Base-by-base conservation (phyloP, 2,113 vertebrate genomes). In the Neogale vison region DNA sequence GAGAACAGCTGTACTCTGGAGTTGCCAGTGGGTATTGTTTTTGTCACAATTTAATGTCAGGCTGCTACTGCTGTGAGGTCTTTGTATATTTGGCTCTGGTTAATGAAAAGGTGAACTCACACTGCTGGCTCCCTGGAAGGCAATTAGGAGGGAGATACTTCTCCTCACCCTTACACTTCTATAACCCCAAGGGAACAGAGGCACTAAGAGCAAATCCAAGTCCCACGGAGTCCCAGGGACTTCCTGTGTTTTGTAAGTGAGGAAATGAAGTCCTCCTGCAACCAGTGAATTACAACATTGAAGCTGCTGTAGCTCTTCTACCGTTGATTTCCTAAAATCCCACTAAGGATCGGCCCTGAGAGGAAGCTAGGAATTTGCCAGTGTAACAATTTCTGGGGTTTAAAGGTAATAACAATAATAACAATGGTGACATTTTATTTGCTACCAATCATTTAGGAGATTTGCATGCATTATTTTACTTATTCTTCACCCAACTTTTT, bases 1-100 rank as follows among this genome's bases (percentile, higher is more conserved):
- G 57, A 81, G 92, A 71, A 71, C 87, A 82, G 50, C 47, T 72
- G 50, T 18, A 6, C 36, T 45, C 45, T 93, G 57, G 72, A 90
- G 45, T 45, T 4, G 7, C 69, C 15, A 20, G 31, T 47, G 87
- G 83, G 7, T 85, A 31, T 80, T 95, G 69, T 67, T 94, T 96
- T 77, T 50, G 77, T 95, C 95, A 84, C 96, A 69, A 15, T 97
- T 88, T 84, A 69, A 47, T 95, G 80, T 69, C 76, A 88, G 71
- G 74, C 10, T 10, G 59, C 74, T 65, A 57, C 45, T 52, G 36
- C 79, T 92, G n/a, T 81, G 86, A 95, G 50, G 45, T 57, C 82
- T 96, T 92, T 86, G 52, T 79, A 52, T 74, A 34, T 29, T 83
- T 96, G 87, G n/a, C 45, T 97, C 39, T 90, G 69, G 45, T 79